A percentile compares a stretch with the other conserved stretches of the same genome.
phyloP scores from a whole-genome alignment of 2,797 vertebrate genomes.

The Lemur catta region DNA sequence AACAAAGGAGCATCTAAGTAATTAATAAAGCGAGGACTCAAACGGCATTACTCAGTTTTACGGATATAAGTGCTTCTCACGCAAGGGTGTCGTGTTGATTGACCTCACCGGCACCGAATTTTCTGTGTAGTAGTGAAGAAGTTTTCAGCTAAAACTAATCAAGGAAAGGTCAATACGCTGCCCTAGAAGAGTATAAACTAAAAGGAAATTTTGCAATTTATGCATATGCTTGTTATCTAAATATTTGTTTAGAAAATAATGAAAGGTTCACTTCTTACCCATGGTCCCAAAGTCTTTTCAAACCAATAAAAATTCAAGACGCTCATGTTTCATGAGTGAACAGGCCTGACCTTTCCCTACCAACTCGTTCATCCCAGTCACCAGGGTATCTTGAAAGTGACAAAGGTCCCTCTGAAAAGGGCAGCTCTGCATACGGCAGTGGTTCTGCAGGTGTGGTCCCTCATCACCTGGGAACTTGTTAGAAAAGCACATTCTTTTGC shows the following conservation, averaged over 20 bases:
- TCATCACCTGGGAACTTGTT: too few relatives aligned
- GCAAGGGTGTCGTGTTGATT: accelerated
- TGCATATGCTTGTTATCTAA: neutral
- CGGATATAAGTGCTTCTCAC: accelerated
- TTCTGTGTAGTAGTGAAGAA: neutral
- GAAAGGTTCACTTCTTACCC: neutral
- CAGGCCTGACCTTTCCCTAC: neutral
- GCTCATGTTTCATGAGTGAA: neutral
- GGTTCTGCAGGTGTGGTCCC: neutral
- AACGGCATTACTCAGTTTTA: accelerated
- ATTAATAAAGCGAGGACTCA: neutral
- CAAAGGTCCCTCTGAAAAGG: neutral
- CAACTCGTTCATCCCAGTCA: accelerated
- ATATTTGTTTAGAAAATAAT: neutral
- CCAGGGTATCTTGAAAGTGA: neutral
- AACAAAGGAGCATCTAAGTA: neutral
- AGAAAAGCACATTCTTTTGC: neutral
- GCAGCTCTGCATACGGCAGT: neutral
- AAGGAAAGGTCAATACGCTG: neutral
- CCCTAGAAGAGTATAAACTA: neutral
- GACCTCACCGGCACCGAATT: accelerated
- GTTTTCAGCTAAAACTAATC: neutral
- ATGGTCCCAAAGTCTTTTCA: neutral
- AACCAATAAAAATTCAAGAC: neutral
- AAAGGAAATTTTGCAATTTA: neutral